Evolutionary conservation across 1,140 invertebrate species (phyloP), one percentile per base, ranked within the genome.

Genomic region (Listronotus bonariensis): DNA sequence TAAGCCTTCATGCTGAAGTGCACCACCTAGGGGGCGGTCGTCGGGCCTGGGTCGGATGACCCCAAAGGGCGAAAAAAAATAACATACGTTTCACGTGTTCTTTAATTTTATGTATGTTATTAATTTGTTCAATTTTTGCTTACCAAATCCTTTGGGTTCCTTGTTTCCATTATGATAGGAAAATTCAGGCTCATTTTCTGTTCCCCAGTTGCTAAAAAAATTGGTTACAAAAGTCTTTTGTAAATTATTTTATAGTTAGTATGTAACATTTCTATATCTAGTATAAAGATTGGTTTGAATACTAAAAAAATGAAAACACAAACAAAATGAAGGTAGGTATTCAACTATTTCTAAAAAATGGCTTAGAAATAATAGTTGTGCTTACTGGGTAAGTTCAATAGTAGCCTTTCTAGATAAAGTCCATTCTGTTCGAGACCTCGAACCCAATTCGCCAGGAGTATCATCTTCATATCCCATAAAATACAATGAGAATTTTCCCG

Each of bases 331-430:
- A n/a, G n/a, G n/a, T n/a, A n/a, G n/a, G n/a, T n/a, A n/a, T n/a
- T n/a, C n/a, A n/a, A n/a, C n/a, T n/a, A n/a, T n/a, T n/a, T n/a
- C n/a, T n/a, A n/a, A 26, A 5, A 26, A 5, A 26, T 26, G 20
- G 20, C 20, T 26, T 3, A 26, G 1, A 26, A 26, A 1, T 26
- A 26, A 26, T 26, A 26, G 20, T 31, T 36, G 20, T 45, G 85
- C 84, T 84, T 82, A 96, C 94, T 97, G 93, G 41, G 95, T 97
- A 18, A 97, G 81, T 79, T 97, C 95, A 72, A 98, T 80, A 0
- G 92, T 94, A n/a, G 91, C 93, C 80, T 91, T 93, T 68, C 88
- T 86, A 6, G 83, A 85, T 74, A 96, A 87, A 12, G 92, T 87
- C 92, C 92, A 98, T 61, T 82, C 79, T 7, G 82, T 84, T 60